Evolutionary conservation across 2,797 vertebrate species (phyloP).

Genomic region (Leucoraja ocellata): DNA sequence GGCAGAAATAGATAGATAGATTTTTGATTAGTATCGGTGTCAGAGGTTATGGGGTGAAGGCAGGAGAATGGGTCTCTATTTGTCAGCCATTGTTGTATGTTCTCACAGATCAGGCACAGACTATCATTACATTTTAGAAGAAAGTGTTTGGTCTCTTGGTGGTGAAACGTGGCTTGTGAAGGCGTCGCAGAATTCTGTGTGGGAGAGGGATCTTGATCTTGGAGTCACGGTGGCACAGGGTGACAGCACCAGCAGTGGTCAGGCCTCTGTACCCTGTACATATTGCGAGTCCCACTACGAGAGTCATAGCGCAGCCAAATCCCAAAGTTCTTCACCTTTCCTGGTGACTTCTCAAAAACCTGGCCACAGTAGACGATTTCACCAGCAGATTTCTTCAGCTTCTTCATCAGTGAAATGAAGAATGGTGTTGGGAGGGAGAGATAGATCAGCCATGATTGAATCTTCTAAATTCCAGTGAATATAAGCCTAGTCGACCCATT

Average conservation of each 20-base stretch:
- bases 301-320: slow-evolving; percentile 98
- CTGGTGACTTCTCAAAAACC: slow-evolving; percentile 86
- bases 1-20: no score
- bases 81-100: not conserved
- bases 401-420: no score
- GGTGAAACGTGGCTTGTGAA: slow-evolving; percentile 96
- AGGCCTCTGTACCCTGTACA: slow-evolving; percentile 96
- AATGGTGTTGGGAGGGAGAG: no score
- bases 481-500: no score
- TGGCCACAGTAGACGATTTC: slow-evolving; percentile 44
- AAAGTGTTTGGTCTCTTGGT: slow-evolving; percentile 98
- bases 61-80: no score
- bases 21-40: no score
- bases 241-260: slow-evolving; percentile 88
- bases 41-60: no score
- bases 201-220: slow-evolving; percentile 93
- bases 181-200: slow-evolving; percentile 84
- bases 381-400: no score
- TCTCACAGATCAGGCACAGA: not conserved
- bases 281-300: slow-evolving; percentile 94
- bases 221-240: slow-evolving; percentile 75
- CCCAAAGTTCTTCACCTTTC: slow-evolving; percentile 92
- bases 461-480: no score
- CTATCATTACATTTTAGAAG: slow-evolving; percentile 59
- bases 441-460: no score